A percentile compares a stretch with the other conserved stretches of the same genome.
Evolutionary conservation across 2,113 vertebrate genomes (phyloP).

Genomic region (Platysternon megacephalum): DNA sequence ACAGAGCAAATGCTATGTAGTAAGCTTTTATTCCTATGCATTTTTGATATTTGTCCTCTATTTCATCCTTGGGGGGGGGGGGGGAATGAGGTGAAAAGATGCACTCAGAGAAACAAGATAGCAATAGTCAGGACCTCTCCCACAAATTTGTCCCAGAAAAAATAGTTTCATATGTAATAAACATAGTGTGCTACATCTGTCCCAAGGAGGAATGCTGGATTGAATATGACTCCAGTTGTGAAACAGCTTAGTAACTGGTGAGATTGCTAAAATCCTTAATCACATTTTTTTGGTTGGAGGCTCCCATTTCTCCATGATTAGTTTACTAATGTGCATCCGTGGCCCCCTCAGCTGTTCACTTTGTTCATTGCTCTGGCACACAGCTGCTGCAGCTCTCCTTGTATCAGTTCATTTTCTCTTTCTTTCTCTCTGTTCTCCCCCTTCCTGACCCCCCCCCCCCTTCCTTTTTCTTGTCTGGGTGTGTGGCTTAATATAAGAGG

Average conservation of each 20-base stretch:
- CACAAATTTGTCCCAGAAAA: background rate
- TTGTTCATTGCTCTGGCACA: background rate
- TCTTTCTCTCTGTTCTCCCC: background rate
- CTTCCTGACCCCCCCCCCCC: background rate
- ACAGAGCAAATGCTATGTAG: background rate
- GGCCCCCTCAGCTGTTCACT: background rate
- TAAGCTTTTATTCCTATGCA: background rate
- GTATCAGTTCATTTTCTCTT: background rate
- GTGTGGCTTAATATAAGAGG: background rate
- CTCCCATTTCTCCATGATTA: background rate
- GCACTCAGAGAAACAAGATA: background rate
- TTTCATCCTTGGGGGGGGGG: background rate
- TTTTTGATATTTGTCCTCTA: background rate
- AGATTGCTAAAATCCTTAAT: background rate
- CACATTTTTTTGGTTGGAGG: background rate
- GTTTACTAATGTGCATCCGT: background rate
- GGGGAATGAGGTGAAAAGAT: fast-evolving
- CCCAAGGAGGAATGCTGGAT: background rate
- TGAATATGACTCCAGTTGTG: background rate
- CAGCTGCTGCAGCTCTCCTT: background rate
- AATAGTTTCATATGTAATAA: background rate
- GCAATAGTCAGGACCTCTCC: background rate
- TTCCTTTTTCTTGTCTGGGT: background rate
- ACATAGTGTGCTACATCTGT: background rate
- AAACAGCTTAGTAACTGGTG: background rate